phyloP scores from a whole-genome alignment of 2,888 invertebrate species.

The Hedya salicella region DNA sequence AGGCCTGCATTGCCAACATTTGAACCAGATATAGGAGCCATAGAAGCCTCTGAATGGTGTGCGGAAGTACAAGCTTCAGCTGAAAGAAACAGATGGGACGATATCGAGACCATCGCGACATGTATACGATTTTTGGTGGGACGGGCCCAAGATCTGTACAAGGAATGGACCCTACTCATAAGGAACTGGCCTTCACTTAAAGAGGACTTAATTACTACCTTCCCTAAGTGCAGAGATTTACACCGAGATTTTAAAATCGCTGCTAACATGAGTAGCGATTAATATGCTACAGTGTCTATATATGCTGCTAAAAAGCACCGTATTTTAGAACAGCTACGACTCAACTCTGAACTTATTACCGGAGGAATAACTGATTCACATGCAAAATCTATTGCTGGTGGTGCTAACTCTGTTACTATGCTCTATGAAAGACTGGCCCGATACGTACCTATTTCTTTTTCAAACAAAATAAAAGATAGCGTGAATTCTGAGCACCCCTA shows the following conservation, averaged over 20 bases:
- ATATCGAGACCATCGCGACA: slow-evolving; percentile 13
- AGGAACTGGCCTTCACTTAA: slow-evolving; percentile 8
- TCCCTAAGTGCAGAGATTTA: slow-evolving; percentile 11
- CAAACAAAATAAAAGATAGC: too few species aligned
- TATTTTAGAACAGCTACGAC: too few species aligned
- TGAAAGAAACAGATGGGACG: slow-evolving; percentile 1
- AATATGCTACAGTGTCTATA: too few species aligned
- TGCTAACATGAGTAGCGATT: too few species aligned
- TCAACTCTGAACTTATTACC: slow-evolving; percentile 3
- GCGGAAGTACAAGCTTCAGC: background rate
- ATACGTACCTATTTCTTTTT: too few species aligned
- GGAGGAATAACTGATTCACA: background rate
- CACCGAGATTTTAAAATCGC: slow-evolving; percentile 1
- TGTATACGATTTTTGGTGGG: slow-evolving; percentile 8
- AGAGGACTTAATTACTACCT: slow-evolving; percentile 5
- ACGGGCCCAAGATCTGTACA: slow-evolving; percentile 12
- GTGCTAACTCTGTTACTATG: too few species aligned
- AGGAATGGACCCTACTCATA: slow-evolving; percentile 7
- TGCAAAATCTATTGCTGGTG: too few species aligned
- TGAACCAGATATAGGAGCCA: slow-evolving; percentile 1
- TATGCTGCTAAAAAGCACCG: too few species aligned
- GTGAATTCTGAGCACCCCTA: too few species aligned
- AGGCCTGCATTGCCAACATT: slow-evolving; percentile 14
- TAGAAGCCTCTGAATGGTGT: background rate
- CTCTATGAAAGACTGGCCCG: too few species aligned